Percentiles rank a stretch among this genome's conserved stretches.
These are phyloP conservation scores for Cheilosia variabilis DNA, from an alignment of 2,888 invertebrate genomes.

Conservation along the genomic window DNA sequence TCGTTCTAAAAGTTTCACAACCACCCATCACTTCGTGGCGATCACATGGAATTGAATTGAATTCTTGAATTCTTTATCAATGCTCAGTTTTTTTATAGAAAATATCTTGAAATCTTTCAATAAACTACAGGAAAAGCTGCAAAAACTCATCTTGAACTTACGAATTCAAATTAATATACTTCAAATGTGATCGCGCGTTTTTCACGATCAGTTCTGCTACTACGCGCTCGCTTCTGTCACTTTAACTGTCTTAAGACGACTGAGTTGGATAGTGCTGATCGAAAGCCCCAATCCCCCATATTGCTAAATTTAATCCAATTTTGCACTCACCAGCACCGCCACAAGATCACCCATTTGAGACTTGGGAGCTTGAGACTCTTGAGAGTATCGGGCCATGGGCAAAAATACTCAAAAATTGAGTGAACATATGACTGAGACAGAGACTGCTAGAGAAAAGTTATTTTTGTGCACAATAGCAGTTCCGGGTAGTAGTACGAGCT, in stretches of 20 bases:
- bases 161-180: slow-evolving; percentile 30
- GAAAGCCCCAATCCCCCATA: slow-evolving; percentile 5
- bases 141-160: slow-evolving; percentile 52
- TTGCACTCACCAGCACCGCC: slow-evolving; percentile 17
- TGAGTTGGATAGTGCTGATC: slow-evolving; percentile 17
- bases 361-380: too few relatives aligned
- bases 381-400: not conserved
- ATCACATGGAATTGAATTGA: slow-evolving; percentile 1
- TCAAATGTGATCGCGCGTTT: slow-evolving; percentile 57
- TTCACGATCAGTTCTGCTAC: slow-evolving; percentile 53
- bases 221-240: slow-evolving; percentile 21
- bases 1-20: slow-evolving; percentile 37
- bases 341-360: slow-evolving; percentile 54
- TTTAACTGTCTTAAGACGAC: slow-evolving; percentile 59
- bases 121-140: not conserved
- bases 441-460: not conserved
- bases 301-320: too few relatives aligned
- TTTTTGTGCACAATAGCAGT: slow-evolving; percentile 1
- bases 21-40: slow-evolving; percentile 26
- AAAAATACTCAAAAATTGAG: slow-evolving; percentile 24
- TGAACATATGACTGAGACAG: not conserved
- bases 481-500: slow-evolving; percentile 35
- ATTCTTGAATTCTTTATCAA: slow-evolving; percentile 16
- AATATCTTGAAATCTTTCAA: slow-evolving; percentile 14
- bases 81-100: not conserved